Conservation (phyloP, 2,797 vertebrate genomes). For the Hydrophis major region DNA sequence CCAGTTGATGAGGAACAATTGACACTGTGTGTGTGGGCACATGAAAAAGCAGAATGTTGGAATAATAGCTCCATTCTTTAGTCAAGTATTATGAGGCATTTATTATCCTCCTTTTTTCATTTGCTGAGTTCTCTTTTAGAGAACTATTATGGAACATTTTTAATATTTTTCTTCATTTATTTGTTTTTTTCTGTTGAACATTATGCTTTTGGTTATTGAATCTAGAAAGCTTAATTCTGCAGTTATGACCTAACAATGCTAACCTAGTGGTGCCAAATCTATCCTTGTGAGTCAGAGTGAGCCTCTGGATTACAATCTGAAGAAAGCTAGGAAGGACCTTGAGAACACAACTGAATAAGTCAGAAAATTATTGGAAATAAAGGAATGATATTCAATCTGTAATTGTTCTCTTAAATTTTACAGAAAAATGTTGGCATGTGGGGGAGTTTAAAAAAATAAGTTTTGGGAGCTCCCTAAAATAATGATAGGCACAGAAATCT, state of each 20-base stretch:
- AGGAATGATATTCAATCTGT: not conserved
- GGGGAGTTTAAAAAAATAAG: not conserved
- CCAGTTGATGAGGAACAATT: slow-evolving; percentile 3
- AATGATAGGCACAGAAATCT: not conserved
- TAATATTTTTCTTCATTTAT: not conserved
- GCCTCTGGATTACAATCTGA: not conserved
- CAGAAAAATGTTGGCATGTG: not conserved
- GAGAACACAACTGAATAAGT: not conserved
- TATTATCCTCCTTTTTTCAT: slow-evolving; percentile 30
- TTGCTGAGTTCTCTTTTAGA: slow-evolving; percentile 23
- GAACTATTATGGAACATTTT: slow-evolving; percentile 21
- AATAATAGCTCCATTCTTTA: slow-evolving; percentile 26
- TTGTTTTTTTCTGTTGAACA: not conserved
- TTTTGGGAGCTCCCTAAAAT: not conserved
- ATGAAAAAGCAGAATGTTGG: not conserved
- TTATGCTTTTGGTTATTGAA: slow-evolving; percentile 6
- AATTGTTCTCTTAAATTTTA: not conserved
- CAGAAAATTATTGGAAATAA: not conserved
- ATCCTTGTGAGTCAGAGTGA: not conserved
- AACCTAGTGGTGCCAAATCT: not conserved
- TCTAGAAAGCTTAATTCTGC: not conserved
- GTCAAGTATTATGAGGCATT: slow-evolving; percentile 9
- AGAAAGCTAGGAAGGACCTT: not conserved
- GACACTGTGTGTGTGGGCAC: not conserved
- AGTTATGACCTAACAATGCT: not conserved